Base-by-base conservation (phyloP, 2,113 vertebrate genomes). In the Ardeotis arabs region DNA sequence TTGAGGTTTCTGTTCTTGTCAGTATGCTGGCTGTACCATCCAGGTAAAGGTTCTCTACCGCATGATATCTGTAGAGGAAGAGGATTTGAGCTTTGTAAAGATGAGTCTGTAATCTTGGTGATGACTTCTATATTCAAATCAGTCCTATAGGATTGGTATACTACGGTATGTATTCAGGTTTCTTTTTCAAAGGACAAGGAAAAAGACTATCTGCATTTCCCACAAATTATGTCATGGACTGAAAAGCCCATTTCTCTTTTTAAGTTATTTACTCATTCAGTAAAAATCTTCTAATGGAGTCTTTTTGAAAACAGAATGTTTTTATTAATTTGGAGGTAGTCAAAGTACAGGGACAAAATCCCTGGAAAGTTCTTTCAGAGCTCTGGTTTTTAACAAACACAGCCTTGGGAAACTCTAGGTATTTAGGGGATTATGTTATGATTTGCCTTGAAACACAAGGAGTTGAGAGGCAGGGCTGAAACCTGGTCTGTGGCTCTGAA, bases 361-460 rank as follows among this genome's bases (percentile, higher is more conserved):
- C 81, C 58, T 91, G 53, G 87, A 90, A 95, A 96, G 74, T 82
- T 91, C 49, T 74, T 74, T 16, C 37, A 53, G 24, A 69, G 50
- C 64, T 86, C 50, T 0, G 10, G 13, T 87, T 89, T 93, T 88
- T 76, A 91, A 85, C 81, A 89, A 83, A 68, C 37, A 47, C 24
- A 72, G 74, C 77, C 79, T 89, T 89, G 64, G 92, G 93, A 96
- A 94, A 79, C 72, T 74, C 41, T 7, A 74, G 90, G 93, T 70
- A 73, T 56, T 93, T 86, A 87, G 45, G 23, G 78, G 75, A 91
- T 96, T 93, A 88, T 76, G 55, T 41, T 89, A 33, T 58, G 75
- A 70, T 87, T 94, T 55, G 29, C 82, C 83, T 78, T 66, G 72
- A 87, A 94, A 75, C n/a, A 41, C 31, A 83, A 60, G 70, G 59